phyloP scores from a whole-genome alignment of 2,888 invertebrate genomes.

The Kryphioiulus occultus region DNA sequence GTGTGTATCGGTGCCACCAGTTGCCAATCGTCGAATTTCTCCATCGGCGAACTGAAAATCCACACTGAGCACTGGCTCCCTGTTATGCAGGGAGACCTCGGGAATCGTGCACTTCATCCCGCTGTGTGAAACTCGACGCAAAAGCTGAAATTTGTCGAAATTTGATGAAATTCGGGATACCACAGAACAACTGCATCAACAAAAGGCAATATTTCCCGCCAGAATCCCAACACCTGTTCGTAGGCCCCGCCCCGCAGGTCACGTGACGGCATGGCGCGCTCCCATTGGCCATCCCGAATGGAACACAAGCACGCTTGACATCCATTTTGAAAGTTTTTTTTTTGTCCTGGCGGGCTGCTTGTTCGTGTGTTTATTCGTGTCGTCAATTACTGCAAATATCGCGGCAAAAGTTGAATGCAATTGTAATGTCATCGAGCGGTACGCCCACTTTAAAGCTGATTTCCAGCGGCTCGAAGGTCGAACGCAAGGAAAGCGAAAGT shows the following conservation, averaged over 20 bases:
- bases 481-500: slow-evolving; percentile 50
- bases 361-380: slow-evolving; percentile 12
- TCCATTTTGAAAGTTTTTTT: slow-evolving; percentile 16
- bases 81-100: slow-evolving; percentile 97
- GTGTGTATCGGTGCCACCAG: slow-evolving; percentile 89
- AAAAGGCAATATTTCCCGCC: neutral
- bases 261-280: neutral
- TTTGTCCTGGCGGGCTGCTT: slow-evolving; percentile 1
- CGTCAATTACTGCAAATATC: neutral
- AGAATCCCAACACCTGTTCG: neutral
- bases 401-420: slow-evolving; percentile 22
- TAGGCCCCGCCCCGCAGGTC: neutral
- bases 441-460: slow-evolving; percentile 46
- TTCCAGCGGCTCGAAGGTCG: slow-evolving; percentile 45
- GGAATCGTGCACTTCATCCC: slow-evolving; percentile 95
- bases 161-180: neutral
- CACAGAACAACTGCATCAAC: neutral
- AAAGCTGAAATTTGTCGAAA: neutral
- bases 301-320: neutral
- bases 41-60: slow-evolving; percentile 74
- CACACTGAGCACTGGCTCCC: slow-evolving; percentile 90
- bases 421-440: slow-evolving; percentile 52
- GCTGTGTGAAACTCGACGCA: too few relatives aligned
- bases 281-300: neutral
- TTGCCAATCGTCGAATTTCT: slow-evolving; percentile 78